Evolutionary conservation across 2,888 invertebrate species (phyloP), one percentile per base, ranked within the genome.

Genomic region (Craniophora ligustri): DNA sequence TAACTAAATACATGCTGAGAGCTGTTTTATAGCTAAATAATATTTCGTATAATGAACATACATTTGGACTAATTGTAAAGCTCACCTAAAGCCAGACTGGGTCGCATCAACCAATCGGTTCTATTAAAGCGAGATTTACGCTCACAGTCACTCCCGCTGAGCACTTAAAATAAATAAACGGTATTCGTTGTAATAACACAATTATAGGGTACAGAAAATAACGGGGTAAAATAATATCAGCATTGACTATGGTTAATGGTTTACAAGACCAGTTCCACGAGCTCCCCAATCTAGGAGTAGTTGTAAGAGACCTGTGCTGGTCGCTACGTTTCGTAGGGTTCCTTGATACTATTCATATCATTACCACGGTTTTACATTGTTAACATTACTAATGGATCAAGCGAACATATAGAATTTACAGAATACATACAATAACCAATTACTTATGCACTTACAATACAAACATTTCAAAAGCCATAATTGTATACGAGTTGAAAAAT

Each of bases 31-130:
- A 31, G 39, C 34, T n/a, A 21, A 42, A 28, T 42, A 42, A 32
- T 42, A 21, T 46, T 39, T 35, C 44, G 18, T 34, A 50, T 15
- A 47, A 39, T 23, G 36, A 8, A n/a, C 23, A n/a, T n/a, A 23
- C 19, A 30, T 18, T 41, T 44, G 14, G 38, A 48, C 5, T 3
- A 42, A 39, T 35, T 14, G 31, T 28, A 48, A 77, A 81, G 77
- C 79, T 80, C 82, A 81, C 79, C 82, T 81, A 75, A 73, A 68
- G 68, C 67, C 76, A 64, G 60, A 75, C 76, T 45, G 64, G 65
- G 70, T 63, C 68, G 74, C 75, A 67, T 67, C 64, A 70, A 65
- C 67, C 72, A 72, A 76, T 69, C 48, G 44, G 44, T 60, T 73
- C 72, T 61, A 62, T 66, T 67, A 62, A 77, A 77, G 79, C 76